A percentile compares a stretch with the other conserved stretches of the same genome.
Conservation (phyloP, 2,113 vertebrate genomes). For the Alces alces region DNA sequence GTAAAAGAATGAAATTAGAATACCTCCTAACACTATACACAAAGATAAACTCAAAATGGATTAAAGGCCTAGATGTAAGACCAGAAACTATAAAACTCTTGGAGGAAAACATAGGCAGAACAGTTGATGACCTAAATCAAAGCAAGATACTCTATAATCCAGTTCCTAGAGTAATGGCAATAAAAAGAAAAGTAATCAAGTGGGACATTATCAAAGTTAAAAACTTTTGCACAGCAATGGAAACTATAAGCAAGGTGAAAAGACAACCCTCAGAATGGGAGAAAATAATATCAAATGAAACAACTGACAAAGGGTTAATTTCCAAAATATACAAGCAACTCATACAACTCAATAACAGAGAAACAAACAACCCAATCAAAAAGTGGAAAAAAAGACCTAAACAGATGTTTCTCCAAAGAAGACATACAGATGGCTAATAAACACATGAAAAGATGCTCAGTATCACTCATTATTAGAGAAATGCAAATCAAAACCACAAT, state of each 20-base stretch:
- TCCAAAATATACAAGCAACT: background rate
- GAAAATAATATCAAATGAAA: background rate
- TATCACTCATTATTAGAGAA: background rate
- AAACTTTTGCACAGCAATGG: background rate
- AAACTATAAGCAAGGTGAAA: background rate
- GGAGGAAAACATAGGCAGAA: background rate
- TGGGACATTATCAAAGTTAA: background rate
- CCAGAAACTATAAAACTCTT: background rate
- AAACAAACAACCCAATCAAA: background rate
- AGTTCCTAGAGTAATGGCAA: background rate
- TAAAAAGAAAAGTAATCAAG: background rate
- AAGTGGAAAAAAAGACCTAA: background rate
- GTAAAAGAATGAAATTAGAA: background rate
- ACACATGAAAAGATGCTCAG: background rate
- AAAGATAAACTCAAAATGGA: background rate
- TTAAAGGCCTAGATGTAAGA: background rate
- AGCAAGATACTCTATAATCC: background rate
- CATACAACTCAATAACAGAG: background rate
- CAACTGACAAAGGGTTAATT: background rate
- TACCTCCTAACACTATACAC: background rate
- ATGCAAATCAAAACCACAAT: background rate
- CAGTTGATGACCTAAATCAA: background rate
- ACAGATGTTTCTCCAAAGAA: background rate
- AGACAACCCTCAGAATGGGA: background rate
- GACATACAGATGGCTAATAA: background rate